Evolutionary conservation across 2,888 invertebrate genomes (phyloP), one percentile per base, ranked within the genome.

Genomic region (Phyto melanocephala): DNA sequence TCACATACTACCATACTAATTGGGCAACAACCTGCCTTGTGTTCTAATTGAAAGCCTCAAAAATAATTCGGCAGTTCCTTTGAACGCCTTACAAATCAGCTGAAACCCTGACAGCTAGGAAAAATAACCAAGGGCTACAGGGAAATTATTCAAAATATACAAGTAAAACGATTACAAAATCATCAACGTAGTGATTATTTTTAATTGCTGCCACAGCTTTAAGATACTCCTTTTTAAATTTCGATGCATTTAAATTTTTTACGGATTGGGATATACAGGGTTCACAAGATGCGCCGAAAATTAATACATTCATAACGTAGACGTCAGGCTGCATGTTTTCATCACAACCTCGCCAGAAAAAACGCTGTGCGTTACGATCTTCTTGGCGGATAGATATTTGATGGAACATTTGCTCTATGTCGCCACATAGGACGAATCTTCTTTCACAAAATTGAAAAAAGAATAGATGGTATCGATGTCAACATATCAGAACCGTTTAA

Each of bases 111-210:
- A n/a, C n/a, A n/a, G n/a, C n/a, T n/a, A n/a, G n/a, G n/a, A n/a
- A n/a, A n/a, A n/a, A n/a, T n/a, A n/a, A n/a, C n/a, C n/a, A n/a
- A n/a, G n/a, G n/a, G n/a, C n/a, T n/a, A n/a, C n/a, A n/a, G n/a
- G n/a, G n/a, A n/a, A n/a, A n/a, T n/a, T n/a, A n/a, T n/a, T n/a
- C n/a, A n/a, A n/a, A n/a, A n/a, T n/a, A n/a, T n/a, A n/a, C n/a
- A n/a, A n/a, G n/a, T n/a, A n/a, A n/a, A n/a, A n/a, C n/a, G n/a
- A n/a, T n/a, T n/a, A n/a, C n/a, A 10, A 76, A 45, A 42, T 77
- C 77, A 33, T 78, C 78, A 4, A 79, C 71, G 22, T 79, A 78
- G 50, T 78, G 72, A 63, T 71, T 62, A 28, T 62, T 24, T 24
- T 15, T 63, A 15, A 74, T 74, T 28, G 74, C 17, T 17, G 40